Evolutionary conservation across 2,888 invertebrate species (phyloP), one percentile per base, ranked within the genome.

Genomic region (Graphium colonna): DNA sequence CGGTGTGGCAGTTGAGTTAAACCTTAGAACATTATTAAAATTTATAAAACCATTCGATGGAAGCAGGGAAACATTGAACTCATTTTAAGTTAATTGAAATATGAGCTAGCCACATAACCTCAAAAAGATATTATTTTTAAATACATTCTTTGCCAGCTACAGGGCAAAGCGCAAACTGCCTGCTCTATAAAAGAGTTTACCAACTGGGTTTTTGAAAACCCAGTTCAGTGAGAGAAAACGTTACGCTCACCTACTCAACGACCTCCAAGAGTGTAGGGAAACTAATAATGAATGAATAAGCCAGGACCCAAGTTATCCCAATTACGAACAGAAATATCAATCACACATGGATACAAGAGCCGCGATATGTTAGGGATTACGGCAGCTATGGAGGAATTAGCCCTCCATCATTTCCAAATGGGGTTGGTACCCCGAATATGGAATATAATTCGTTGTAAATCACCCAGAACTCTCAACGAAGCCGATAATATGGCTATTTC

Each of bases 121-220:
- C 62, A 64, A 42, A 48, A 51, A 7, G 18, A 41, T 4, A 53
- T 58, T 1, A 15, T 64, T 8, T 60, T 60, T 41, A 60, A n/a
- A n/a, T n/a, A n/a, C n/a, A n/a, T n/a, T n/a, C n/a, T n/a, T n/a
- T n/a, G n/a, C n/a, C n/a, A n/a, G n/a, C n/a, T n/a, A n/a, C n/a
- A n/a, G n/a, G n/a, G n/a, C n/a, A n/a, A n/a, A n/a, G n/a, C n/a
- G n/a, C n/a, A n/a, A n/a, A n/a, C n/a, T n/a, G n/a, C n/a, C n/a
- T n/a, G n/a, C n/a, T n/a, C n/a, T n/a, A n/a, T 60, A 54, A 69
- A 65, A 58, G 64, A 66, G 33, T 67, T 65, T 28, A 8, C n/a
- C 0, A 50, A n/a, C 3, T 66, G 63, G 67, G 2, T 68, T 67
- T 12, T 47, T 64, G 4, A 67, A 66, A 53, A 64, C 56, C n/a